Conservation (phyloP, 2,797 vertebrate species). For the Phrynocephalus guinanensis region DNA sequence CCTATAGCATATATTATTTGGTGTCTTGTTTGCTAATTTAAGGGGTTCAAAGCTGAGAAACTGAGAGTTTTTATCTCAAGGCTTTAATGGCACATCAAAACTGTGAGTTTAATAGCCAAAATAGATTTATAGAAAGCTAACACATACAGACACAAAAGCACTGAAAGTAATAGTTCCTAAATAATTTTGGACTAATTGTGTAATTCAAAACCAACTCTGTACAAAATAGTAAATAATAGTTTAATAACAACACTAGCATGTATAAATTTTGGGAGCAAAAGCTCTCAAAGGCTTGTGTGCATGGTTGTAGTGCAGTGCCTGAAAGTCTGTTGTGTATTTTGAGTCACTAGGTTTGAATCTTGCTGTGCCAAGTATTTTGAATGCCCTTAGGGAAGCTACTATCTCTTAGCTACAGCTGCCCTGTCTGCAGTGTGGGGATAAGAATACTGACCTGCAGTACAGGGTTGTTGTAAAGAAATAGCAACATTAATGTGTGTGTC, state of each 20-base stretch:
- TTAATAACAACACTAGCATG: background rate
- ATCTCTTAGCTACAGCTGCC: background rate
- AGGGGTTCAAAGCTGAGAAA: conserved; percentile 55
- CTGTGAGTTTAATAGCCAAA: conserved; percentile 39
- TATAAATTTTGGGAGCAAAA: background rate
- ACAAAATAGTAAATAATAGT: conserved; percentile 51
- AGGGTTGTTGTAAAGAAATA: conserved; percentile 14
- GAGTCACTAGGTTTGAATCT: background rate
- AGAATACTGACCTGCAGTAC: conserved; percentile 7
- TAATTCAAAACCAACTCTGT: conserved; percentile 54
- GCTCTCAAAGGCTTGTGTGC: conserved; percentile 7
- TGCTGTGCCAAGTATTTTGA: background rate
- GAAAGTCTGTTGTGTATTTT: background rate
- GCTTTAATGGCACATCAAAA: conserved; percentile 73
- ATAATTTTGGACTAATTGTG: conserved; percentile 46
- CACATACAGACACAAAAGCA: conserved; percentile 21
- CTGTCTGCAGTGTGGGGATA: background rate
- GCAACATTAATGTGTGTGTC: background rate
- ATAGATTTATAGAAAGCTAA: conserved; percentile 31
- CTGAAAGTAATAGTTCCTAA: conserved; percentile 47
- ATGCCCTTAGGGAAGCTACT: background rate
- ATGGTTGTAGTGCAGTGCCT: background rate
- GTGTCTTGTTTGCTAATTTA: conserved; percentile 76
- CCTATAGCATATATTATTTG: conserved; percentile 71
- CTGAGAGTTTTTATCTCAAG: conserved; percentile 61